A percentile compares a stretch with the other conserved stretches of the same genome.
Evolutionary conservation across 1,140 invertebrate genomes (phyloP).

Genomic region (Drosophila asahinai): DNA sequence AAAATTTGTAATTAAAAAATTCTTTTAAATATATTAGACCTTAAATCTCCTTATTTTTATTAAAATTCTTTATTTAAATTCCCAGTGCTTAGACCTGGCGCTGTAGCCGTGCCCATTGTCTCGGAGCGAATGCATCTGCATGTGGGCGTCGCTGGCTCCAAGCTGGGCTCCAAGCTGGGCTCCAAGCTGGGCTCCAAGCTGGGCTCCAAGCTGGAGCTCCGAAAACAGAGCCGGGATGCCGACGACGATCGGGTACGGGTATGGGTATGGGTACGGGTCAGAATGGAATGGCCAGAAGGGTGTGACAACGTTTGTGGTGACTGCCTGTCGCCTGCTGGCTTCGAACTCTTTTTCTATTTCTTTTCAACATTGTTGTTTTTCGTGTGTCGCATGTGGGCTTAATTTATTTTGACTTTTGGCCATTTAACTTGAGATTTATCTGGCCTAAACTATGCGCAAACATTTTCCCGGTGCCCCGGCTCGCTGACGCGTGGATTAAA

Average conservation of each 20-base stretch:
- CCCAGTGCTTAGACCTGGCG: slow-evolving; percentile 19
- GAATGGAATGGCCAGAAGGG: slow-evolving; percentile 79
- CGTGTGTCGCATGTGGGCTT: slow-evolving; percentile 73
- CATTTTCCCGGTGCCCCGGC: slow-evolving; percentile 58
- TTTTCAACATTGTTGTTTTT: slow-evolving; percentile 4
- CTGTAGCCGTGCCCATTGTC: slow-evolving; percentile 61
- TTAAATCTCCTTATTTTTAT: too few species aligned
- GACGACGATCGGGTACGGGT: not conserved
- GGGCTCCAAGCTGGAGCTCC: slow-evolving; percentile 11
- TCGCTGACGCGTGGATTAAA: slow-evolving; percentile 79
- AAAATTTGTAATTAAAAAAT: too few species aligned
- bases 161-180: slow-evolving; percentile 9
- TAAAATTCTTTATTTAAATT: not conserved
- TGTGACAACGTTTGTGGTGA: slow-evolving; percentile 78
- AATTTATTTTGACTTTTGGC: slow-evolving; percentile 84
- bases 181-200: slow-evolving; percentile 27
- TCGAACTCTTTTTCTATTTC: slow-evolving; percentile 54
- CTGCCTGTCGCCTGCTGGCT: slow-evolving; percentile 63
- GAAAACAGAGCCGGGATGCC: slow-evolving; percentile 12
- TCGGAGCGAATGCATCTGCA: slow-evolving; percentile 69
- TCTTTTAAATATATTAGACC: too few species aligned
- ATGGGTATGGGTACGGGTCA: slow-evolving; percentile 58
- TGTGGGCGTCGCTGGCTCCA: slow-evolving; percentile 66
- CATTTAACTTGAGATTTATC: slow-evolving; percentile 83
- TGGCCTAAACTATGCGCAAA: slow-evolving; percentile 79